phyloP scores from a whole-genome alignment of 1,140 invertebrate species.

The Prorops nasuta region DNA sequence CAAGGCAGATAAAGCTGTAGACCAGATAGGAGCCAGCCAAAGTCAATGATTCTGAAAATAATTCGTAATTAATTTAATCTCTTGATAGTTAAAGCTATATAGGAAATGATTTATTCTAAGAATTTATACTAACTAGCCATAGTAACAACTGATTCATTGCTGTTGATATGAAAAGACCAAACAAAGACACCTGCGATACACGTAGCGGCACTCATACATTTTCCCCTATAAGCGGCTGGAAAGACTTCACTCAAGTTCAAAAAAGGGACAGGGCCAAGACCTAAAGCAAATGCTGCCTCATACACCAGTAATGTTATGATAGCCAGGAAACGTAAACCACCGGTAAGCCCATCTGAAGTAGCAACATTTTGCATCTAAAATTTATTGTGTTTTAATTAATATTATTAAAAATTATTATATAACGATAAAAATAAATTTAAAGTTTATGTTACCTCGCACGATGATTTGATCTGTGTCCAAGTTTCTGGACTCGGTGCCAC shows the following conservation, averaged over 20 bases:
- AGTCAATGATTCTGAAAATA: slow-evolving; percentile 38
- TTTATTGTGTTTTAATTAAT: not conserved
- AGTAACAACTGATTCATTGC: slow-evolving; percentile 52
- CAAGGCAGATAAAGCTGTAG: slow-evolving; percentile 49
- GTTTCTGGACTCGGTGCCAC: slow-evolving; percentile 39
- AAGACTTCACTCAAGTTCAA: slow-evolving; percentile 62
- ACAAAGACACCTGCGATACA: slow-evolving; percentile 36
- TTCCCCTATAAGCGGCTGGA: slow-evolving; percentile 57
- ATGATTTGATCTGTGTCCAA: slow-evolving; percentile 44
- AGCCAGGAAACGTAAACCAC: slow-evolving; percentile 44
- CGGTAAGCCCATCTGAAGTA: slow-evolving; percentile 38
- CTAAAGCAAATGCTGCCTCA: slow-evolving; percentile 47
- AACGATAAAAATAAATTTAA: not conserved
- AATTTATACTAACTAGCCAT: slow-evolving; percentile 53
- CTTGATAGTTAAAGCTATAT: not conserved
- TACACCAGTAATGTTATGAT: slow-evolving; percentile 53
- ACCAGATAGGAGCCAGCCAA: slow-evolving; percentile 44
- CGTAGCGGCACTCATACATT: slow-evolving; percentile 52
- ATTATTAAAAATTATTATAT: not conserved
- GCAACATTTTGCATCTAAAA: slow-evolving; percentile 36
- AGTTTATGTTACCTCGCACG: slow-evolving; percentile 36
- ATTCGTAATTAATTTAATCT: not conserved
- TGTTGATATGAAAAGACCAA: slow-evolving; percentile 55
- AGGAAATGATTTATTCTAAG: too few relatives aligned
- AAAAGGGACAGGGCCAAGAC: slow-evolving; percentile 53